phyloP scores from a whole-genome alignment of 2,797 vertebrate species.

The Iguana delicatissima region DNA sequence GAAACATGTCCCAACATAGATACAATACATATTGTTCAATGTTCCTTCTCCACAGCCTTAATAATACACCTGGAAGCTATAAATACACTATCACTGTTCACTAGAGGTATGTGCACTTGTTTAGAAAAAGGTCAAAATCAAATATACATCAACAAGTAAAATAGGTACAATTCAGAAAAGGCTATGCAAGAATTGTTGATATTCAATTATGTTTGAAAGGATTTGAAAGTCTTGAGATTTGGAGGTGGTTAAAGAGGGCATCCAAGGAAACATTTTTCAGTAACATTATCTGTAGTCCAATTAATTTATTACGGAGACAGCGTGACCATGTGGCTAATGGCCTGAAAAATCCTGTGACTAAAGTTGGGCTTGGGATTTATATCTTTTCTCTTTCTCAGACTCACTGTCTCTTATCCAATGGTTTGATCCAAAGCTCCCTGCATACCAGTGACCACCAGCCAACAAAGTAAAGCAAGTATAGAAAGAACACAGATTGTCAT shows the following conservation, averaged over 20 bases:
- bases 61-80: neutral
- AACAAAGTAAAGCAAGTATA: neutral
- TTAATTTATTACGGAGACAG: neutral
- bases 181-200: conserved; percentile 11
- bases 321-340: neutral
- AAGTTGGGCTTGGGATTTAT: too few relatives aligned
- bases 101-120: neutral
- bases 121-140: conserved; percentile 10
- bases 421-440: neutral
- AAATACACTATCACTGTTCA: accelerated
- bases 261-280: neutral
- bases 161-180: neutral
- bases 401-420: neutral
- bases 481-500: neutral
- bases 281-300: neutral
- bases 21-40: neutral
- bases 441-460: neutral
- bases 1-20: neutral
- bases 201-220: neutral
- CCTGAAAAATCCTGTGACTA: neutral
- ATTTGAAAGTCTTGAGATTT: neutral
- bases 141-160: neutral
- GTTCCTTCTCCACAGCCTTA: conserved; percentile 8
- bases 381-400: too few relatives aligned
- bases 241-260: neutral